Conservation (phyloP, 2,797 vertebrate genomes). For the Xerus rutilus region DNA sequence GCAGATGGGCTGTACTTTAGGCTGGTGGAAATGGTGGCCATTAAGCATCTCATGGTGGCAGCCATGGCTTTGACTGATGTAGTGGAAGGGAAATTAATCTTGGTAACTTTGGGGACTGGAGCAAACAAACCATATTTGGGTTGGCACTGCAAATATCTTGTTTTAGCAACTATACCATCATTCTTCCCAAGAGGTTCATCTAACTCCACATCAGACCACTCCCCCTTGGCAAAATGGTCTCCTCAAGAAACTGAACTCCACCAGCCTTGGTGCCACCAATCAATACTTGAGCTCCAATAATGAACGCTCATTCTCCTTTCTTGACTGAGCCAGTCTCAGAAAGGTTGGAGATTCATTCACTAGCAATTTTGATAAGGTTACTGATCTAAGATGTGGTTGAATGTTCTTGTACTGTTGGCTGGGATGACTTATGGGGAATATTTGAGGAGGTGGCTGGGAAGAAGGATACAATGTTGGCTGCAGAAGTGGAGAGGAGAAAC, state of each 20-base stretch:
- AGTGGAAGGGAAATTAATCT: constrained; percentile 98
- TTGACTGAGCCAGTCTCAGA: constrained; percentile 96
- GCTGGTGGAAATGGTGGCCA: constrained; percentile 88
- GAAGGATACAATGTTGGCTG: constrained; percentile 87
- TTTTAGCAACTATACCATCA: constrained; percentile 95
- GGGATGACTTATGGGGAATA: constrained; percentile 84
- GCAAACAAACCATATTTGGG: constrained; percentile 98
- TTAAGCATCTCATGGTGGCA: too few relatives aligned
- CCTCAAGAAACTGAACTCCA: constrained; percentile 97
- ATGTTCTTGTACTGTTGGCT: constrained; percentile 85
- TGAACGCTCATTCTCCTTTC: constrained; percentile 97
- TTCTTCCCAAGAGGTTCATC: constrained; percentile 98
- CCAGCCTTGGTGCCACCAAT: constrained; percentile 99
- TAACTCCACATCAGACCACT: constrained; percentile 97
- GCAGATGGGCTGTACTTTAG: constrained; percentile 97
- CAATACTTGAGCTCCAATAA: constrained; percentile 97
- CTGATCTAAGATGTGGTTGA: constrained; percentile 88
- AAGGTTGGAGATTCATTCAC: constrained; percentile 96
- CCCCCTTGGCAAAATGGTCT: constrained; percentile 98
- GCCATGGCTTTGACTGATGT: constrained; percentile 96
- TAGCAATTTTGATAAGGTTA: constrained; percentile 93
- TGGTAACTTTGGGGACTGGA: constrained; percentile 98
- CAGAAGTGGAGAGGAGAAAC: constrained; percentile 89
- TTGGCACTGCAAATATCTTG: constrained; percentile 99
- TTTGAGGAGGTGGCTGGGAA: constrained; percentile 72